Base-by-base conservation (phyloP, 2,888 invertebrate genomes). In the Pimpla rufipes region DNA sequence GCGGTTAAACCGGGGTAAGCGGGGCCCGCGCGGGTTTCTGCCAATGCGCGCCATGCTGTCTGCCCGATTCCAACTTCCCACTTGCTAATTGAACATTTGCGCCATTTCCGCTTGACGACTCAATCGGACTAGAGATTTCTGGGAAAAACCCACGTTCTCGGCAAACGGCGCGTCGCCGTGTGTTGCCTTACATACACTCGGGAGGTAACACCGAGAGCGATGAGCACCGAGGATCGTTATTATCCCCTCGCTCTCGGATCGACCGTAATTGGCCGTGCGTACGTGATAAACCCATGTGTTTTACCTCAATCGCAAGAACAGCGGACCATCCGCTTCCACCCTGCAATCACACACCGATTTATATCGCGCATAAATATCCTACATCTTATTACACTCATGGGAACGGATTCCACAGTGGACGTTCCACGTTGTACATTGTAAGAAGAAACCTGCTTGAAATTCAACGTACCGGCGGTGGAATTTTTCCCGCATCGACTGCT, bases 81-180 rank as follows among this genome's bases (percentile, higher is more conserved):
- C 82, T 86, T 85, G 70, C 79, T 80, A 85, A 85, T 85, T 84
- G 77, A 82, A 88, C 89, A 90, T 90, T 90, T 91, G 88, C 89
- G 89, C 90, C 91, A 91, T 91, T 91, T 91, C 91, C 91, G 90
- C 89, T 89, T 89, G 88, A 86, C 86, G 89, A 89, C 87, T 88
- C 85, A 85, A 85, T 87, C 90, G 77, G 64, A 83, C 87, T 88
- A 83, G 87, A 88, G 88, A 90, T 90, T 90, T 90, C 90, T 89
- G 87, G 89, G 89, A 88, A 90, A 79, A 85, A 67, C 80, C 81
- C 82, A 85, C 79, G 64, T 67, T 40, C 77, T 16, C 42, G 68
- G 68, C 37, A 68, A 62, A 73, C 79, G 62, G 50, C 73, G 73
- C 74, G 68, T 42, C 40, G 55, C 35, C 42, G 45, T 64, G 7